Percentiles rank a stretch among this genome's conserved stretches.
Evolutionary conservation across 2,888 invertebrate genomes (phyloP).

Genomic region (Epicampocera succincta): DNA sequence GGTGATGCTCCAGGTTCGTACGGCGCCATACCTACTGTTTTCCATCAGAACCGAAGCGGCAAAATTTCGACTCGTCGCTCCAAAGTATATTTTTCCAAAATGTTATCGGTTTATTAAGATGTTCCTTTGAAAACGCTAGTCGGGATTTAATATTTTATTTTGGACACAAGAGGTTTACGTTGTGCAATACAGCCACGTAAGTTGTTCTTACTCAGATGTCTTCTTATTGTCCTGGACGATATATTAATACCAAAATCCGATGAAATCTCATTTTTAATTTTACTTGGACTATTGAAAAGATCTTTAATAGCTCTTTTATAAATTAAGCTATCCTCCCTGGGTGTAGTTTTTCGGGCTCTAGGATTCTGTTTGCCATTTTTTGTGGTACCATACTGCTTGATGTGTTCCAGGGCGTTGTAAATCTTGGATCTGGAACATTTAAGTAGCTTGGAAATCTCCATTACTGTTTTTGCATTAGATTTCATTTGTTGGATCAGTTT

Average conservation of each 20-base stretch:
- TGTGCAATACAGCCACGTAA: too few relatives aligned
- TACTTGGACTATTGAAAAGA: not conserved
- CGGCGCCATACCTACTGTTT: too few relatives aligned
- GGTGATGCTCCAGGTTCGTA: too few relatives aligned
- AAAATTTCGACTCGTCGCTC: too few relatives aligned
- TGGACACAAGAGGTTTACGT: too few relatives aligned
- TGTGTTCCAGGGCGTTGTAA: slow-evolving; percentile 14
- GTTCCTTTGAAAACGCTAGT: too few relatives aligned
- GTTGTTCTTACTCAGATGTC: too few relatives aligned
- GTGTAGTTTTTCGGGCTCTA: slow-evolving; percentile 18
- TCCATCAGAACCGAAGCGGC: too few relatives aligned
- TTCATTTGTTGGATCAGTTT: slow-evolving; percentile 6
- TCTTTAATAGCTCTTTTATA: slow-evolving; percentile 16
- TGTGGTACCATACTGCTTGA: slow-evolving; percentile 7
- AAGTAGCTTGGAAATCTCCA: not conserved
- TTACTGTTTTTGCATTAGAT: slow-evolving; percentile 8
- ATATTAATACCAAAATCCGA: slow-evolving; percentile 6
- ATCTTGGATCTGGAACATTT: slow-evolving; percentile 7
- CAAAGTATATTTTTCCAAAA: too few relatives aligned
- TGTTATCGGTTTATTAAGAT: too few relatives aligned
- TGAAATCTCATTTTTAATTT: not conserved
- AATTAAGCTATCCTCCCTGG: slow-evolving; percentile 3
- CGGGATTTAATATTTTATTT: too few relatives aligned
- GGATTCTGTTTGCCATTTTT: slow-evolving; percentile 7
- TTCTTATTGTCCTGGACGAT: not conserved